phyloP scores from a whole-genome alignment of 2,888 invertebrate species.

The Lysandra coridon region DNA sequence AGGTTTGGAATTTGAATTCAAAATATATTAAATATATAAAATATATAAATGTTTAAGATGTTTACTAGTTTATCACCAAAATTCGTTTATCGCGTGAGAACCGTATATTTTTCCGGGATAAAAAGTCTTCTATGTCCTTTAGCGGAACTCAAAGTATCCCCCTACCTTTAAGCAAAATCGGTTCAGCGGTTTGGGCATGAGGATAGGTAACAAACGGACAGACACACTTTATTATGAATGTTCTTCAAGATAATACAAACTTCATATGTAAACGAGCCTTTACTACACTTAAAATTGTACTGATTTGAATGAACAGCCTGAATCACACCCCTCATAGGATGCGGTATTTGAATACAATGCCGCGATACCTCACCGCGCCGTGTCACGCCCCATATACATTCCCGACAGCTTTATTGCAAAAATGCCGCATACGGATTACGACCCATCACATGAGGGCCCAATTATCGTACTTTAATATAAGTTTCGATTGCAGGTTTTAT shows the following conservation, averaged over 20 bases:
- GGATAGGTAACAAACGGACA: no score
- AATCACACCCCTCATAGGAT: conserved; percentile 45
- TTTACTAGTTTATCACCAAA: no score
- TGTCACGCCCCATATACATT: conserved; percentile 61
- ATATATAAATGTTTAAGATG: no score
- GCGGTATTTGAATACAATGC: conserved; percentile 77
- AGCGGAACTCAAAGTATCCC: no score
- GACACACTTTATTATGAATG: neutral
- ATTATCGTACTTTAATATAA: neutral
- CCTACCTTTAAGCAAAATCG: no score
- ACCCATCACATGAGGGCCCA: neutral
- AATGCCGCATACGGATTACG: conserved; percentile 42
- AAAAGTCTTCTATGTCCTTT: no score
- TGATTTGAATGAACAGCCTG: conserved; percentile 30
- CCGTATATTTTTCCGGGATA: no score
- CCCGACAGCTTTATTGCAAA: conserved; percentile 36
- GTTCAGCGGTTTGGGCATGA: no score
- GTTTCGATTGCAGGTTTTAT: neutral
- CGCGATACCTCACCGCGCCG: conserved; percentile 74
- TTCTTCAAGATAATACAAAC: neutral
- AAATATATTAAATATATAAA: no score
- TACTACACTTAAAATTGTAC: neutral
- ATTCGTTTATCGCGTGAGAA: no score
- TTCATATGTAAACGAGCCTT: neutral
- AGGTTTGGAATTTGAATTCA: no score